Conservation (phyloP, 2,113 vertebrate species). For the Phrynosoma blainvillii region DNA sequence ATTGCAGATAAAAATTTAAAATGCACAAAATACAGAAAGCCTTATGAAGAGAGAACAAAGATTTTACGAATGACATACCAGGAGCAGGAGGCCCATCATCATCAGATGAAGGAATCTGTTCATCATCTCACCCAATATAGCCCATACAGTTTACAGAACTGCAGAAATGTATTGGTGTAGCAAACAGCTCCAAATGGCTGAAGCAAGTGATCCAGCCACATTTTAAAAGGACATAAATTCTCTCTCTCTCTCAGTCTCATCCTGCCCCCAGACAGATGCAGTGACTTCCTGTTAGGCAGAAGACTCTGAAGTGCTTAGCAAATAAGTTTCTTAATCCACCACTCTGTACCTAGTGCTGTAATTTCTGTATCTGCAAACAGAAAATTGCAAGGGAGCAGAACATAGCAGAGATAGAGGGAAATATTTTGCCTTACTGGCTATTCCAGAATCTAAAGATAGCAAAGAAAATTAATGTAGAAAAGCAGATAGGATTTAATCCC, state of each 20-base stretch:
- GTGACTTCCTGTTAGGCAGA: background rate
- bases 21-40: background rate
- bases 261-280: background rate
- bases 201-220: too few relatives aligned
- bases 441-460: background rate
- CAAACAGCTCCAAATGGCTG: background rate
- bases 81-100: background rate
- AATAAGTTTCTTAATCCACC: background rate
- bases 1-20: background rate
- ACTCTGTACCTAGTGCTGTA: background rate
- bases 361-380: background rate
- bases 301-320: background rate
- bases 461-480: slow-evolving; percentile 7
- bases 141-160: background rate
- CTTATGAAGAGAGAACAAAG: background rate
- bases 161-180: background rate
- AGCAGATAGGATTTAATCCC: slow-evolving; percentile 9
- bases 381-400: slow-evolving; percentile 18
- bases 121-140: background rate
- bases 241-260: too few relatives aligned
- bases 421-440: slow-evolving; percentile 27
- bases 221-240: too few relatives aligned
- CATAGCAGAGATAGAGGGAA: background rate
- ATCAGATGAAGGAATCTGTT: background rate
- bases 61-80: background rate